Percentiles rank a stretch among this genome's conserved stretches.
These are phyloP conservation scores for Physocephala rufipes DNA, from an alignment of 2,888 invertebrate genomes.

Conservation along the genomic window DNA sequence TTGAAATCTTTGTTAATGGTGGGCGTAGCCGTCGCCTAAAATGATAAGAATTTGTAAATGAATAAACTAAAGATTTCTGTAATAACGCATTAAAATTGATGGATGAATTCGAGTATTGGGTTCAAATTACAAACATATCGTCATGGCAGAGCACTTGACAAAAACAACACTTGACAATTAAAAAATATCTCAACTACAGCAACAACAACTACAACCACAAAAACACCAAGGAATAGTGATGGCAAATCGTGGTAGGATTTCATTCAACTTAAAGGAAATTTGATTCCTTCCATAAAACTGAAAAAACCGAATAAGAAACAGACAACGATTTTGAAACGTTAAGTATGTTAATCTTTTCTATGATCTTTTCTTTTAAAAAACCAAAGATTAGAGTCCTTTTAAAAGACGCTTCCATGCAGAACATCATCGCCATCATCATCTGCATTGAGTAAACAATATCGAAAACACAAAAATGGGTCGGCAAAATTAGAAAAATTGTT, in stretches of 20 bases:
- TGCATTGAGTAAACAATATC: slow-evolving; percentile 7
- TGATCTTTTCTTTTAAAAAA: no score
- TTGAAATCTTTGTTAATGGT: background rate
- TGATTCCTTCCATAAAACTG: slow-evolving; percentile 18
- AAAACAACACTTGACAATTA: slow-evolving; percentile 35
- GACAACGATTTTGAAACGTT: no score
- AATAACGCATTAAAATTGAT: background rate
- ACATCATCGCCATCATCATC: slow-evolving; percentile 4
- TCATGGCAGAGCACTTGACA: slow-evolving; percentile 8
- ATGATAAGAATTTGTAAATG: slow-evolving; percentile 23
- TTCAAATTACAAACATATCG: slow-evolving; percentile 25
- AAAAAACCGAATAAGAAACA: background rate
- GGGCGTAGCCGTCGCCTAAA: slow-evolving; percentile 20
- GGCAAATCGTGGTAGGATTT: no score
- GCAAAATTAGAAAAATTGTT: background rate
- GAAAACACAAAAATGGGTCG: background rate
- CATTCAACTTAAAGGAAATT: slow-evolving; percentile 12
- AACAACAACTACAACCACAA: no score
- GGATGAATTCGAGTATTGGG: slow-evolving; percentile 1
- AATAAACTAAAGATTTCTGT: background rate
- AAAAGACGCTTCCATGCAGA: background rate
- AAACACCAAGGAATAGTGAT: background rate
- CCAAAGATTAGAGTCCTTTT: no score
- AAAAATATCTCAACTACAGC: no score
- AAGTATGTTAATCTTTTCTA: no score